A percentile compares a stretch with the other conserved stretches of the same genome.
phyloP scores from a whole-genome alignment of 2,888 invertebrate species.

The Cyclophora albipunctata region DNA sequence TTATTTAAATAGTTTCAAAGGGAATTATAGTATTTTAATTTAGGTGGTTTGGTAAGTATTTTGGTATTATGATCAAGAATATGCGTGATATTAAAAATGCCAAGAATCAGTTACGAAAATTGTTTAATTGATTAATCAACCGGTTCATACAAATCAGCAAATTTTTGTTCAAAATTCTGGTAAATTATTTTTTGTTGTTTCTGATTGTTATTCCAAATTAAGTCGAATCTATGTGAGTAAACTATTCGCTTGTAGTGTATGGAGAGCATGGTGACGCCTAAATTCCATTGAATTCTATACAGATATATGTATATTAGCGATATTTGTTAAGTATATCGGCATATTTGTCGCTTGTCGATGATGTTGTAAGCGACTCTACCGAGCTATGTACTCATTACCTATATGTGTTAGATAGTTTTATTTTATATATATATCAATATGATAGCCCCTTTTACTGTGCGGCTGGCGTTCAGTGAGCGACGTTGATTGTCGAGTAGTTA shows the following conservation, averaged over 20 bases:
- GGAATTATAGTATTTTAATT: too few relatives aligned
- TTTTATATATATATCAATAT: constrained; percentile 31
- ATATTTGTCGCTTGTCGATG: constrained; percentile 55
- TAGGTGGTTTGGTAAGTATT: too few relatives aligned
- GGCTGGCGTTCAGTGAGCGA: constrained; percentile 20
- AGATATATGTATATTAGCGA: constrained; percentile 37
- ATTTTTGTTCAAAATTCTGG: too few relatives aligned
- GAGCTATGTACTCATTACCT: constrained; percentile 49
- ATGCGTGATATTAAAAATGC: too few relatives aligned
- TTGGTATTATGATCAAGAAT: too few relatives aligned
- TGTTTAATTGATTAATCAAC: too few relatives aligned
- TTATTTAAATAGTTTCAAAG: too few relatives aligned
- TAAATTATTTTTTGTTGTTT: constrained; percentile 7
- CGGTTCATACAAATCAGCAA: too few relatives aligned
- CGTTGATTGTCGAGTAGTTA: not conserved
- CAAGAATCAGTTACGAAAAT: too few relatives aligned
- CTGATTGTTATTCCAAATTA: constrained; percentile 42
- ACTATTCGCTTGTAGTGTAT: constrained; percentile 66
- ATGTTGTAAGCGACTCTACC: constrained; percentile 45
- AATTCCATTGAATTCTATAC: constrained; percentile 25
- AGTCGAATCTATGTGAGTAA: constrained; percentile 66
- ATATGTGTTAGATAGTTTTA: constrained; percentile 54
- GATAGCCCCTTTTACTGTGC: constrained; percentile 36
- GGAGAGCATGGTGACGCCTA: constrained; percentile 63
- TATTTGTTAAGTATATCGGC: constrained; percentile 46